phyloP scores from a whole-genome alignment of 92 coral and sea anemone species.

The Paragorgia papillata region DNA sequence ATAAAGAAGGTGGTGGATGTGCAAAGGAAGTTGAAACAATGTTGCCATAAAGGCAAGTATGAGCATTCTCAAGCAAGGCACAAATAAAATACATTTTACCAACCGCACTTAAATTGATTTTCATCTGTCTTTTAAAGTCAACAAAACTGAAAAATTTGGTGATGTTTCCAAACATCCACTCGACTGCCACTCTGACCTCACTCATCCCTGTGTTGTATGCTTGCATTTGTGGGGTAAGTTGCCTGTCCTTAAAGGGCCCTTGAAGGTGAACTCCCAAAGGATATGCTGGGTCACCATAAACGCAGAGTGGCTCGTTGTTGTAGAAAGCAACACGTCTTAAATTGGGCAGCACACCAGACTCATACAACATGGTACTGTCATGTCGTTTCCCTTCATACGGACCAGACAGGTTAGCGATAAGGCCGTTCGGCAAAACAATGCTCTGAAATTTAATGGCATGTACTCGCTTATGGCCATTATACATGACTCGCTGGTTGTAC shows the following conservation, averaged over 20 bases:
- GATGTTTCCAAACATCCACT: too few species aligned
- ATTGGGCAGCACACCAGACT: background rate
- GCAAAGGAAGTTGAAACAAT: background rate
- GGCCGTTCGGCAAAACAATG: background rate
- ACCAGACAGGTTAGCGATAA: background rate
- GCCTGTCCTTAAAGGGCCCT: too few species aligned
- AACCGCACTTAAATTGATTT: constrained; percentile 6
- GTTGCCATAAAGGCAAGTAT: constrained; percentile 26
- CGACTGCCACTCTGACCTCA: too few species aligned
- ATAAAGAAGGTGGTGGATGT: constrained; percentile 5
- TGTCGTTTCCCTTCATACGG: background rate
- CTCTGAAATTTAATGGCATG: background rate
- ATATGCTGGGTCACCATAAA: background rate
- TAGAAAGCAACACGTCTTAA: background rate
- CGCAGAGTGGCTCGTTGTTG: constrained; percentile 2
- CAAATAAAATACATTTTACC: constrained; percentile 24
- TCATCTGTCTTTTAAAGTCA: background rate
- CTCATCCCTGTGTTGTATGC: too few species aligned
- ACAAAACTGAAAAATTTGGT: too few species aligned
- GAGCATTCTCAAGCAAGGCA: constrained; percentile 11
- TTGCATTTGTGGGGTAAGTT: too few species aligned
- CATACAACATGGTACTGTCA: background rate
- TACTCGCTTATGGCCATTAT: constrained; percentile 14
- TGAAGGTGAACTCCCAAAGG: too few species aligned
- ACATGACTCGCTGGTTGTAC: constrained; percentile 21